Base-by-base conservation (phyloP, 2,113 vertebrate species). In the Podarcis raffonei region DNA sequence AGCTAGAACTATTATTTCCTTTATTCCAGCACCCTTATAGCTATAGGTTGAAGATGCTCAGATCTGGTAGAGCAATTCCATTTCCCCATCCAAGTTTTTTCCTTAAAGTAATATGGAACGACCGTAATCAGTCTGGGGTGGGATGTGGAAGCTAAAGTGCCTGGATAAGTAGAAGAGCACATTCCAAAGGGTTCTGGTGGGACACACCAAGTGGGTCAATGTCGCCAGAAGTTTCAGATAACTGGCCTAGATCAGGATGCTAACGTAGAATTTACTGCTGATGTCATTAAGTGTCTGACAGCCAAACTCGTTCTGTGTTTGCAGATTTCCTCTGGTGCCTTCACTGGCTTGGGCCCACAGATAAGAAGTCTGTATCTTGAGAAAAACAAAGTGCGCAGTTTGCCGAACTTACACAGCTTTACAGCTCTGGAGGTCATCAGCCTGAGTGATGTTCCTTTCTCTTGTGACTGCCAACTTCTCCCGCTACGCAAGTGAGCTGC, bases 391-490 rank as follows among this genome's bases (percentile, higher is more conserved):
- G 97, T 99, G 87, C 97, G 94, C 87, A 95, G 95, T 69, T 89
- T 98, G 71, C 98, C 98, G 0, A 82, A 97, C 89, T 93, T 98
- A 91, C 94, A 91, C 11, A 89, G 93, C 9, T 96, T 99, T 92
- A 97, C 95, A 0, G 95, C 96, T 81, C 95, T 99, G 91, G 98
- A 99, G 90, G 98, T 98, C 91, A 97, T 99, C 81, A 98, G 98
- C 94, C 97, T 99, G 92, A 96, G 97, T 0, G 96, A 98, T 18
- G 98, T 99, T 81, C 98, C 98, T 75, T 97, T 99, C 93, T 96
- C 94, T 92, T 99, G 99, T 0, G 96, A 98, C 96, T 99, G 99
- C 91, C 97, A 96, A 76, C 97, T 99, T 87, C 97, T 99, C 83
- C 97, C 97, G 0, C 95, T 99, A 71, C 97, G 87, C 96, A 97